These are phyloP conservation scores for Squalus acanthias DNA, from an alignment of 2,797 vertebrate species.

Conservation along the genomic window DNA sequence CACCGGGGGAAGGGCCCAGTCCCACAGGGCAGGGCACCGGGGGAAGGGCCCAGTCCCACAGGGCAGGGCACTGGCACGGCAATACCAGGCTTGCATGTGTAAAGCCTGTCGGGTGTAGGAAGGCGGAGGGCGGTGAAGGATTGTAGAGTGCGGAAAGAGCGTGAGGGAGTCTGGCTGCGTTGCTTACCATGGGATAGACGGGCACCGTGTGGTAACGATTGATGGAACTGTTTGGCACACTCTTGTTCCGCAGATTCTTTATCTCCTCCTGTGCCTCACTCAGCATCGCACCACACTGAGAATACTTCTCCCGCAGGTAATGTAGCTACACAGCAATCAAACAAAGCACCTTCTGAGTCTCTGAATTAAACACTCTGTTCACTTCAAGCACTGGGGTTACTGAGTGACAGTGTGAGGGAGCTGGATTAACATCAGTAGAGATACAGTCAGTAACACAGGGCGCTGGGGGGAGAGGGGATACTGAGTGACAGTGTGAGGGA, in stretches of 20 bases:
- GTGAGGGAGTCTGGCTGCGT: fast-evolving
- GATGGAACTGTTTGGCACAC: constrained; percentile 70
- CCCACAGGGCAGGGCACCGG: too few species aligned
- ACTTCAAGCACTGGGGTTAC: neutral
- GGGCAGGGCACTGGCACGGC: neutral
- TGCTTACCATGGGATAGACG: constrained; percentile 67
- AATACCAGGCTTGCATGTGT: too few species aligned
- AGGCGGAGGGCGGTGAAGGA: neutral
- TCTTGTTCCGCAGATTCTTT: constrained; percentile 72
- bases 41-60: neutral
- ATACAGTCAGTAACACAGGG: too few species aligned
- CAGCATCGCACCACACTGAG: constrained; percentile 71
- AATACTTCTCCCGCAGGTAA: constrained; percentile 74
- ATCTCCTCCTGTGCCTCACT: constrained; percentile 73
- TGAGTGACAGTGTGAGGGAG: neutral
- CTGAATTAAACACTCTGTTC: neutral
- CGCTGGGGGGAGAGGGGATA: neutral
- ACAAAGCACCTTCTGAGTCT: neutral
- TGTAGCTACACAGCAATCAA: constrained; percentile 57
- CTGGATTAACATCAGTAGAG: neutral
- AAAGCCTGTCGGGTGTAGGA: neutral
- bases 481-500: neutral
- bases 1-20: neutral
- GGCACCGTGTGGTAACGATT: constrained; percentile 66
- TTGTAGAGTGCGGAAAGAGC: neutral